Conservation (phyloP, 2,888 invertebrate species). For the Chloroclysta siterata region DNA sequence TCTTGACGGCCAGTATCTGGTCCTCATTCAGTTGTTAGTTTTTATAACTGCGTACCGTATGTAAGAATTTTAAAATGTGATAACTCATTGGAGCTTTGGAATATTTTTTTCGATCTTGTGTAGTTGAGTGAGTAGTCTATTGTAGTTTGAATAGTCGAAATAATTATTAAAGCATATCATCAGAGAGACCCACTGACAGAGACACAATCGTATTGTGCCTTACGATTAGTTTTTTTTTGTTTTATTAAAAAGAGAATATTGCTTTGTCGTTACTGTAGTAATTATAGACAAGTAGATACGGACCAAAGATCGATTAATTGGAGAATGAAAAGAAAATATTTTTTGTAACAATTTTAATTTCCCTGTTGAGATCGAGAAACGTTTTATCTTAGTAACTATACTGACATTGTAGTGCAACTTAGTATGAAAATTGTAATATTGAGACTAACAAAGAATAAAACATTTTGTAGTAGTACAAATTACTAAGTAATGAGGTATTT, state of each 20-base stretch:
- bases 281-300: slow-evolving; percentile 66
- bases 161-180: slow-evolving; percentile 67
- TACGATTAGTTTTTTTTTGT: slow-evolving; percentile 64
- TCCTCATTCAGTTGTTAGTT: slow-evolving; percentile 34
- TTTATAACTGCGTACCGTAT: slow-evolving; percentile 17
- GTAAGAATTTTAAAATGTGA: slow-evolving; percentile 52
- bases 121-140: slow-evolving; percentile 63
- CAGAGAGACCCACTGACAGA: slow-evolving; percentile 56
- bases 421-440: slow-evolving; percentile 56
- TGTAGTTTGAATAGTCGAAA: slow-evolving; percentile 56
- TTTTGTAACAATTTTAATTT: slow-evolving; percentile 77
- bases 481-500: slow-evolving; percentile 66
- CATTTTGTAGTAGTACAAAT: slow-evolving; percentile 78
- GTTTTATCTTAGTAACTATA: slow-evolving; percentile 41
- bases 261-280: slow-evolving; percentile 45
- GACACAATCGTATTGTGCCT: slow-evolving; percentile 81
- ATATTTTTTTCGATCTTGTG: slow-evolving; percentile 59
- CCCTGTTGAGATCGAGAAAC: slow-evolving; percentile 55
- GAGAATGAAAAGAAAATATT: slow-evolving; percentile 68
- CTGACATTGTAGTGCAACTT: slow-evolving; percentile 61
- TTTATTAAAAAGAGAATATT: slow-evolving; percentile 48
- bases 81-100: slow-evolving; percentile 44
- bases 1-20: slow-evolving; percentile 24
- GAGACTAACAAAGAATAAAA: slow-evolving; percentile 53
- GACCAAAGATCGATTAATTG: slow-evolving; percentile 76